Base-by-base conservation (phyloP, 2,113 vertebrate genomes). In the Falco punctatus region DNA sequence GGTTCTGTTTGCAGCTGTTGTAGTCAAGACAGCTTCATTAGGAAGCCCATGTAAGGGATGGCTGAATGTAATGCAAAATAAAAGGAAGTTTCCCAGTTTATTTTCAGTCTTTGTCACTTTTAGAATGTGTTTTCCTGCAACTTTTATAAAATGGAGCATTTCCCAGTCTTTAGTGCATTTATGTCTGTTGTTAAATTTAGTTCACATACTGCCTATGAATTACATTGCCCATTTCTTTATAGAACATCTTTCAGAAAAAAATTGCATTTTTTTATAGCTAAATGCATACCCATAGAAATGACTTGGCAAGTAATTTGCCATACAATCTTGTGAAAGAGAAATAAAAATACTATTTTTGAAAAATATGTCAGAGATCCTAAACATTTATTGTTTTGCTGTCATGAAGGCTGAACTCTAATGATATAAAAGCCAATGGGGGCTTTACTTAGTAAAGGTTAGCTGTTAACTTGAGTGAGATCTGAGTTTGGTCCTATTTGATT, bases 1-100 rank as follows among this genome's bases (percentile, higher is more conserved):
- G 35, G 18, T 71, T 84, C 40, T 67, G 12, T 73, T 81, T 84
- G 86, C 92, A 88, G 92, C 89, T 96, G 70, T 79, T 95, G 54
- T 42, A 80, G 71, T 89, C 48, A 74, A 70, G 51, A 64, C 81
- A 85, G 35, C 83, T 92, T 95, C 42, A 77, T 46, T 88, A 40
- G 73, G 65, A 93, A 71, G 28, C 42, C 54, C 33, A 30, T 14
- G 81, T 35, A 62, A 80, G 22, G 71, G 19, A n/a, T 52, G 30
- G 65, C 42, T 80, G 66, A 84, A 52, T 81, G 38, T 51, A 83
- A 48, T 49, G 13, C 23, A 74, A 48, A 90, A 65, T 64, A 49
- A 83, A 57, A 27, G 6, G 57, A 82, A 46, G 10, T 66, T 89
- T 38, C 54, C 42, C 20, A 23, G 26, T 73, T 95, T 51, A 59